Base-by-base conservation (phyloP, 2,888 invertebrate species). In the Calliopum simillimum region DNA sequence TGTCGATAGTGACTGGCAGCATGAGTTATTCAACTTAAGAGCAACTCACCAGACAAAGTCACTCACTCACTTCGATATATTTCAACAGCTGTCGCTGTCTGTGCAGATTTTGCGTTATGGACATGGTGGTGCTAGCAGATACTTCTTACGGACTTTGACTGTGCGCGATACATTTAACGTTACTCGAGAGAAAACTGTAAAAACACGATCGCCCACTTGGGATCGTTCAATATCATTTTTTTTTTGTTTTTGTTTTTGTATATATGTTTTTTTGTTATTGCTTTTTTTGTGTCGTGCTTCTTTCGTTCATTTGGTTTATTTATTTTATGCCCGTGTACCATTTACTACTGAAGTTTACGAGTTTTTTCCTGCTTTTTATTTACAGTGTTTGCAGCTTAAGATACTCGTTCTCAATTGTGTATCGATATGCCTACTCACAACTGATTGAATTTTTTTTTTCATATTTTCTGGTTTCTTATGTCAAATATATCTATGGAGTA, bases 161-260 rank as follows among this genome's bases (percentile, higher is more conserved):
- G 49, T 19, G 53, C 41, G 53, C 44, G 25, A 49, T 63, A 49
- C 25, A 21, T 56, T 43, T 59, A 56, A 51, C 58, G 51, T 51
- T 25, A 59, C 55, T 47, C 58, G 23, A 59, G 58, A 19, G 61
- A 19, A 55, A 80, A 81, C 80, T 79, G 79, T 80, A 79, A 78
- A 80, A 81, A 80, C 80, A 77, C 76, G 80, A 79, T 80, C 82
- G 80, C 80, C 80, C 82, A 80, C 80, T 82, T 82, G 76, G 79
- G 76, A 75, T 33, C 65, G 44, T 41, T 55, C 55, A 46, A 16
- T 19, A 47, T 23, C 33, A 33, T 33, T 33, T 58, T 58, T 58
- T 16, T 56, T 23, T 58, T 41, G 33, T n/a, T 58, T 55, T 4
- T 11, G 11, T 2, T 47, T 49, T 19, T 63, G 21, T 63, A n/a